phyloP scores from a whole-genome alignment of 2,797 vertebrate genomes.

The Enteromius afrohamiltoni region DNA sequence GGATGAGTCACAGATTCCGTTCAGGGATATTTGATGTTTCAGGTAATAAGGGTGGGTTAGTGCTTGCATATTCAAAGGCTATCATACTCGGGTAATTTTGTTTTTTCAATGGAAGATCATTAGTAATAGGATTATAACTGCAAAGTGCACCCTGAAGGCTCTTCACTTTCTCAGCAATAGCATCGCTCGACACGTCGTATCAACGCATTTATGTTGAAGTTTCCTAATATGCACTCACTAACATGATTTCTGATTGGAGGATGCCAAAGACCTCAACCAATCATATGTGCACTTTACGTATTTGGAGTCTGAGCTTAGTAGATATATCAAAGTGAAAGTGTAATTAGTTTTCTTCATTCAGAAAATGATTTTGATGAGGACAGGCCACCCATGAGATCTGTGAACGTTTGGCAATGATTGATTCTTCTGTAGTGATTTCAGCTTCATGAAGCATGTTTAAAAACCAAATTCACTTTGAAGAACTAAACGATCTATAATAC shows the following conservation, averaged over 20 bases:
- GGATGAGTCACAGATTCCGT: conserved; percentile 50
- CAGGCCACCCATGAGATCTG: background rate
- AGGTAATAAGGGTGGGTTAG: conserved; percentile 49
- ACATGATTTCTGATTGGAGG: conserved; percentile 3
- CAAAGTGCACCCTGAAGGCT: conserved; percentile 3
- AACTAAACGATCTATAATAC: background rate
- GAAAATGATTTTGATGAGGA: background rate
- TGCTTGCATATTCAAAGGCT: conserved; percentile 21
- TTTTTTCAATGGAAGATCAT: conserved; percentile 52
- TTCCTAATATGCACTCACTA: background rate
- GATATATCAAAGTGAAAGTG: background rate
- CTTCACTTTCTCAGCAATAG: background rate
- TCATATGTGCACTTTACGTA: background rate
- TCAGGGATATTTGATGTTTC: conserved; percentile 53
- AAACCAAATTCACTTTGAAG: background rate
- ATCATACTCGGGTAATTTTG: conserved; percentile 40
- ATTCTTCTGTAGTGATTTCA: conserved; percentile 6
- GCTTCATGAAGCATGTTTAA: conserved; percentile 3
- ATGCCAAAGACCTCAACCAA: background rate
- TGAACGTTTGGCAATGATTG: background rate
- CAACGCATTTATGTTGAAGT: background rate
- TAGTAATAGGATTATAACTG: conserved; percentile 54
- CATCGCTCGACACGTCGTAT: background rate
- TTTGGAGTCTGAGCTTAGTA: background rate
- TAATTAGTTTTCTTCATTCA: background rate